These are phyloP conservation scores for Lacerta agilis DNA, from an alignment of 2,797 vertebrate genomes.

Conservation along the genomic window DNA sequence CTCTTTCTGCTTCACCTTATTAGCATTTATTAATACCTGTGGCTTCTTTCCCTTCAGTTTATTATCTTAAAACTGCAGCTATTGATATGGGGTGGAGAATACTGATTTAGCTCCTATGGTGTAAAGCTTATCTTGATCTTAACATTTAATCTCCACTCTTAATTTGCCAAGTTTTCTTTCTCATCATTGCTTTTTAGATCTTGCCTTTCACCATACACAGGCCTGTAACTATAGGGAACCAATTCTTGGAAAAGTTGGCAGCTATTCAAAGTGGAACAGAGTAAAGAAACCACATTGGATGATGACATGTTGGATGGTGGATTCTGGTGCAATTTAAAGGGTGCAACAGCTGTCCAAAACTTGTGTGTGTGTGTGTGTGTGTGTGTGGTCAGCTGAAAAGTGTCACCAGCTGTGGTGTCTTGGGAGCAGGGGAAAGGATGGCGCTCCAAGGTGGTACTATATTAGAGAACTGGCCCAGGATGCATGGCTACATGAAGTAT, in stretches of 20 bases:
- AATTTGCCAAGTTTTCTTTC: constrained; percentile 29
- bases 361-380: not conserved
- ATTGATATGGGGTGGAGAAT: not conserved
- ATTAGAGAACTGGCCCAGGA: not conserved
- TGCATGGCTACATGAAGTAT: too few species aligned
- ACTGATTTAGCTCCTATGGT: not conserved
- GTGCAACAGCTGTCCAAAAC: not conserved
- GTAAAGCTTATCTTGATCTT: not conserved
- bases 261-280: not conserved
- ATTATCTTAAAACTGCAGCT: not conserved
- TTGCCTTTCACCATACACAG: not conserved
- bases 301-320: not conserved
- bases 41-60: not conserved
- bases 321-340: not conserved
- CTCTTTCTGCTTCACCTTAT: constrained; percentile 29
- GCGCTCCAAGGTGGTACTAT: not conserved
- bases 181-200: not conserved
- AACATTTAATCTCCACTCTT: constrained; percentile 42
- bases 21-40: constrained; percentile 17
- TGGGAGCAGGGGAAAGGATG: not conserved
- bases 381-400: too few species aligned
- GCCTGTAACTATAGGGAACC: not conserved
- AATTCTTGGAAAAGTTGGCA: not conserved
- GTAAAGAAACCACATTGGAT: not conserved
- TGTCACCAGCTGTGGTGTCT: not conserved